Conservation (phyloP, 2,888 invertebrate genomes). For the Xylota segnis region DNA sequence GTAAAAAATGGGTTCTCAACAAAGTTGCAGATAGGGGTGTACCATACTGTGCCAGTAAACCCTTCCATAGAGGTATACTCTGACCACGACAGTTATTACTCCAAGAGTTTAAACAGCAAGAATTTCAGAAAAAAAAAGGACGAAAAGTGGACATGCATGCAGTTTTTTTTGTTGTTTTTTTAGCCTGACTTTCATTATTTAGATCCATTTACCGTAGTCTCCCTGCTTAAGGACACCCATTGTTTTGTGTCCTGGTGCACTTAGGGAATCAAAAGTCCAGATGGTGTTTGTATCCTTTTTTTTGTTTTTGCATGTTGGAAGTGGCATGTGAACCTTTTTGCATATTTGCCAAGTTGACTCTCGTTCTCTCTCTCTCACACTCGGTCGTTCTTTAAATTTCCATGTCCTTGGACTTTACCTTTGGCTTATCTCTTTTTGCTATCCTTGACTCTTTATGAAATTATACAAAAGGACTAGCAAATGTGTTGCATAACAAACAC, state of each 20-base stretch:
- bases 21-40: conserved; percentile 13
- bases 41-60: background rate
- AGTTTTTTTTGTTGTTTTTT: conserved; percentile 8
- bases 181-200: conserved; percentile 33
- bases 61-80: background rate
- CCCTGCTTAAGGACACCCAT: conserved; percentile 26
- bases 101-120: conserved; percentile 39
- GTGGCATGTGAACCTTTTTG: conserved; percentile 53
- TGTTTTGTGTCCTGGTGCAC: conserved; percentile 64
- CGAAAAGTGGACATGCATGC: conserved; percentile 35
- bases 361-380: conserved; percentile 7
- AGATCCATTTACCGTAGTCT: conserved; percentile 4
- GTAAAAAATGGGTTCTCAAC: conserved; percentile 1
- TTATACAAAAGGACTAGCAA: conserved; percentile 47
- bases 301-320: conserved; percentile 24
- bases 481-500: conserved; percentile 24
- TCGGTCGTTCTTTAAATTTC: background rate
- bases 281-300: conserved; percentile 44
- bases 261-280: conserved; percentile 73
- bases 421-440: conserved; percentile 46
- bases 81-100: conserved; percentile 33
- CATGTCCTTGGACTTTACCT: conserved; percentile 70
- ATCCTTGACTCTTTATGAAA: conserved; percentile 66
- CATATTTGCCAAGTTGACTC: conserved; percentile 49
- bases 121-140: background rate